These are phyloP conservation scores for Pitangus sulphuratus DNA, from an alignment of 2,797 vertebrate genomes.

Conservation along the genomic window DNA sequence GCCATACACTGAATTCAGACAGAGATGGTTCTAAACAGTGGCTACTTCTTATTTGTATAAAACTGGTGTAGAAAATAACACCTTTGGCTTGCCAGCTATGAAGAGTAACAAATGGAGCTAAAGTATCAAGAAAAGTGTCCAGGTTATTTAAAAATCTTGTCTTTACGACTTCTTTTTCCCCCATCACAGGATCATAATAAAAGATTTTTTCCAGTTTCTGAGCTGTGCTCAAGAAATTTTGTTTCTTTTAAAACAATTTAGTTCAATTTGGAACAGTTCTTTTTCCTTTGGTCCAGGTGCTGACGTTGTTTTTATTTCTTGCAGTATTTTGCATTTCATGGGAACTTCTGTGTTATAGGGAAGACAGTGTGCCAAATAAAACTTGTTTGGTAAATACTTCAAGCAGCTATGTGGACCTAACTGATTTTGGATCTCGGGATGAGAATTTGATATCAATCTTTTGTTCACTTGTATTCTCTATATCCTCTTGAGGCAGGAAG, in stretches of 20 bases:
- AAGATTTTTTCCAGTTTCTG: background rate
- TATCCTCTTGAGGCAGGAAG: background rate
- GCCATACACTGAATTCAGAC: background rate
- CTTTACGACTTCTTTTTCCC: background rate
- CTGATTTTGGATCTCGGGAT: background rate
- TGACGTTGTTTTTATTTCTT: background rate
- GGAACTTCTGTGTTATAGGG: background rate
- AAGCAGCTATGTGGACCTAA: background rate
- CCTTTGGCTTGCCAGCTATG: background rate
- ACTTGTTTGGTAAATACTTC: background rate
- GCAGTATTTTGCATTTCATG: background rate
- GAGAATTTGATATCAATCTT: background rate
- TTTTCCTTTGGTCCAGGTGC: background rate
- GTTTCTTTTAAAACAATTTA: background rate
- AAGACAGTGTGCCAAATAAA: background rate
- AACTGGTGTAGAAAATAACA: background rate
- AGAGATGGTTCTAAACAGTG: background rate
- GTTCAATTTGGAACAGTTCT: background rate
- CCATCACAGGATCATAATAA: background rate
- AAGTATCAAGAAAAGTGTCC: background rate
- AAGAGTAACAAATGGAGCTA: background rate
- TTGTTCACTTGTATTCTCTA: background rate
- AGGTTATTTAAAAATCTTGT: background rate
- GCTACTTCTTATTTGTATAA: background rate
- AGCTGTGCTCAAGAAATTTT: background rate